Evolutionary conservation across 2,113 vertebrate species (phyloP).

Genomic region (Micromys minutus): DNA sequence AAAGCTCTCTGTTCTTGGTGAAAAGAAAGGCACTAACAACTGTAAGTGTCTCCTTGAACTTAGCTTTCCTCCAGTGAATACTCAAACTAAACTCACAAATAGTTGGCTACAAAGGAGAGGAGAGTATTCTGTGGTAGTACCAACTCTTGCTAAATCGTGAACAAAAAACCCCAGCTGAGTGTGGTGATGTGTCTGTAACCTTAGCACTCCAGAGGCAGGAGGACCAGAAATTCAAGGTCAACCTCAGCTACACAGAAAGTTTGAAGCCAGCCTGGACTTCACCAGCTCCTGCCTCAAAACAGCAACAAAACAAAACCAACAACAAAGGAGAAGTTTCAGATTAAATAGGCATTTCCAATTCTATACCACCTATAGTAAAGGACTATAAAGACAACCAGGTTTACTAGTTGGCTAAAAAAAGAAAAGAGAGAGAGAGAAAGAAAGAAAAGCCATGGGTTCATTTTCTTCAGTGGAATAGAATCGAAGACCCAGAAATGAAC

Average conservation of each 20-base stretch:
- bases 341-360: conserved; percentile 14
- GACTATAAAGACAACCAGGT: background rate
- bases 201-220: background rate
- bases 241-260: too few species aligned
- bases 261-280: background rate
- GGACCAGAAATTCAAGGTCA: background rate
- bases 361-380: conserved; percentile 8
- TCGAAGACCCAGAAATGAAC: too few species aligned
- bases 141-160: conserved; percentile 1
- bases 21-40: background rate
- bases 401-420: background rate
- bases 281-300: background rate
- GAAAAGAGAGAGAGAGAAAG: too few species aligned
- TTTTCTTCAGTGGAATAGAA: too few species aligned
- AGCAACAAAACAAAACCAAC: background rate
- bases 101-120: background rate
- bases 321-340: background rate
- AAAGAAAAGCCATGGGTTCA: background rate
- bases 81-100: conserved; percentile 48
- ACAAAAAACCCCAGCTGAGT: background rate
- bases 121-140: background rate
- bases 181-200: background rate
- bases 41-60: background rate
- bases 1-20: conserved; percentile 9
- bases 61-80: background rate